These are phyloP conservation scores for Rhea americana DNA, from an alignment of 2,113 vertebrate genomes.

Conservation along the genomic window DNA sequence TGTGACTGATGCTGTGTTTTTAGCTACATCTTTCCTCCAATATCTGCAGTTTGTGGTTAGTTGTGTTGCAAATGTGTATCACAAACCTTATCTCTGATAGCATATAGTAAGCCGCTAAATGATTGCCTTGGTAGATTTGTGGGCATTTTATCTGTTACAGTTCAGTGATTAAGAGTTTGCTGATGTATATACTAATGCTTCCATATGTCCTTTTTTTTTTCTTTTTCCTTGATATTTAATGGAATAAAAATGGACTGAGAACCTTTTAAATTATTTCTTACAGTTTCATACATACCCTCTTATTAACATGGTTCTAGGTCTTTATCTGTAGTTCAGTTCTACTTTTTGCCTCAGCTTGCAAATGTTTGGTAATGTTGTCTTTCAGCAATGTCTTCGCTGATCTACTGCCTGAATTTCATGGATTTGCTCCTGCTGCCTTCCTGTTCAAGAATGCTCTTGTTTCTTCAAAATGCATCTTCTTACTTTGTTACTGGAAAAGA, in stretches of 20 bases:
- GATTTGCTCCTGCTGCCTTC: not conserved
- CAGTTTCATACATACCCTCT: not conserved
- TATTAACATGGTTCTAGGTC: not conserved
- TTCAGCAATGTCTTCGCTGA: not conserved
- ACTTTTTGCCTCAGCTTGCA: not conserved
- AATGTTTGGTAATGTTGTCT: not conserved
- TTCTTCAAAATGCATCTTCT: not conserved
- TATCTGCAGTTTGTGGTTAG: not conserved
- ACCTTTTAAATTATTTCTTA: not conserved
- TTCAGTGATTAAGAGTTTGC: not conserved
- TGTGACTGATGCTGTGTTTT: not conserved
- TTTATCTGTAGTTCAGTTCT: not conserved
- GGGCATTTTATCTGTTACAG: not conserved
- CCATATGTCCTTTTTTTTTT: not conserved
- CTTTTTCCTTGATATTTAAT: not conserved
- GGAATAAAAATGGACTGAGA: not conserved
- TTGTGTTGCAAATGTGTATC: not conserved
- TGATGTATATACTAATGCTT: not conserved
- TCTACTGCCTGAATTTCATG: not conserved
- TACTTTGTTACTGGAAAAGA: not conserved
- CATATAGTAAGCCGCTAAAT: not conserved
- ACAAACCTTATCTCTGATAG: not conserved
- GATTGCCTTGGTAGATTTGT: not conserved
- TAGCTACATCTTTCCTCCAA: not conserved
- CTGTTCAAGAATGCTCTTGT: not conserved